Percentiles rank a stretch among this genome's conserved stretches.
Evolutionary conservation across 2,797 vertebrate species (phyloP).

Genomic region (Coluber constrictor): DNA sequence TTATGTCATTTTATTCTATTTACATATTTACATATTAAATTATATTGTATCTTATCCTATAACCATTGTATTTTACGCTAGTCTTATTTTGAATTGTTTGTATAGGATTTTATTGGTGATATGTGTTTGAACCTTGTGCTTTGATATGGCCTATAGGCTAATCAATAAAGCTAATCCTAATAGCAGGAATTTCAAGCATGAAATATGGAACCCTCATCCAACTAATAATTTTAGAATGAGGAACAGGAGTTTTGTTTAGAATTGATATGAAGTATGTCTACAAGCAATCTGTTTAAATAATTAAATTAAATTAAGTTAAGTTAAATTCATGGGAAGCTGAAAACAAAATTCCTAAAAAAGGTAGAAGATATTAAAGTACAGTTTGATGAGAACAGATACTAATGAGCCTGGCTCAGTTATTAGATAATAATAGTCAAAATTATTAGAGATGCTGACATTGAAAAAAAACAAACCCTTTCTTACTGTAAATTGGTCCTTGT

Average conservation of each 20-base stretch:
- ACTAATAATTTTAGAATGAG: conserved; percentile 45
- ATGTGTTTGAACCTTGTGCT: no score
- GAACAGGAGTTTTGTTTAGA: conserved; percentile 37
- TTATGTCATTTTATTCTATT: no score
- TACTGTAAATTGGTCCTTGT: neutral
- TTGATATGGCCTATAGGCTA: no score
- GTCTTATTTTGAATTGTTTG: no score
- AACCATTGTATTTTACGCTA: no score
- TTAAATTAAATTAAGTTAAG: conserved; percentile 38
- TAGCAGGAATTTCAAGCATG: conserved; percentile 39
- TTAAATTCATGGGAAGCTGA: conserved; percentile 32
- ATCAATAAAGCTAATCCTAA: no score
- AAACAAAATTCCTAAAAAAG: neutral
- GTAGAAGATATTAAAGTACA: neutral
- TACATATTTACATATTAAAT: no score
- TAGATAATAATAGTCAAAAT: neutral
- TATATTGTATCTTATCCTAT: no score
- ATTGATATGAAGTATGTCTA: conserved; percentile 22
- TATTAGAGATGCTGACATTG: neutral
- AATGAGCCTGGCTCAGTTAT: neutral
- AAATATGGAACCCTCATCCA: conserved; percentile 45
- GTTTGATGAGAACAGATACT: neutral
- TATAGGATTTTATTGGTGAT: no score
- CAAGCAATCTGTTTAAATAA: conserved; percentile 48
- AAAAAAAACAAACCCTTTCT: neutral